These are phyloP conservation scores for Caracal caracal DNA, from an alignment of 2,113 vertebrate species.

Conservation along the genomic window DNA sequence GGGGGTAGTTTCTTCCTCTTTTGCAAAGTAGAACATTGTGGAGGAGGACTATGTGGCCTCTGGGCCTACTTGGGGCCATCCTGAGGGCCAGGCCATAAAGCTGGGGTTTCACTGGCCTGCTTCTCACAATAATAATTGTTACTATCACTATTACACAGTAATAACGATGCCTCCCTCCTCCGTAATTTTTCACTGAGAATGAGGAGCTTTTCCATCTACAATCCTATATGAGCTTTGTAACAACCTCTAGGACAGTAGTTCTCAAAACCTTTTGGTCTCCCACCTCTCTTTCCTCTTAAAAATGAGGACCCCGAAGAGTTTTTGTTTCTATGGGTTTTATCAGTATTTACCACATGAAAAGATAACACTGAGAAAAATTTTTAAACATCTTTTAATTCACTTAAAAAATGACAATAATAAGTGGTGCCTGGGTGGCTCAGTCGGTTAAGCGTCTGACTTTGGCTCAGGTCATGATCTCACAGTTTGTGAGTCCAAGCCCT, in stretches of 20 bases:
- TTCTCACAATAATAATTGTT: not conserved
- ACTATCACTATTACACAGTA: not conserved
- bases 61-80: not conserved
- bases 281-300: not conserved
- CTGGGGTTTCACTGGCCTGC: not conserved
- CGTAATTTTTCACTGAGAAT: not conserved
- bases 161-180: not conserved
- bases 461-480: no score
- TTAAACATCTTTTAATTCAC: not conserved
- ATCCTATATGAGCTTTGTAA: not conserved
- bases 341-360: not conserved
- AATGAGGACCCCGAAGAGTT: not conserved
- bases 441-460: no score
- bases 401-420: no score
- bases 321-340: not conserved
- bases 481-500: no score
- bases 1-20: not conserved
- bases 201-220: not conserved
- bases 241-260: not conserved
- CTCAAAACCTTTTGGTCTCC: not conserved
- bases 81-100: not conserved
- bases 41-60: not conserved
- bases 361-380: not conserved
- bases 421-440: no score
- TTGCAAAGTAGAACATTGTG: not conserved